Base-by-base conservation (phyloP, 2,113 vertebrate genomes). In the Osmerus mordax region DNA sequence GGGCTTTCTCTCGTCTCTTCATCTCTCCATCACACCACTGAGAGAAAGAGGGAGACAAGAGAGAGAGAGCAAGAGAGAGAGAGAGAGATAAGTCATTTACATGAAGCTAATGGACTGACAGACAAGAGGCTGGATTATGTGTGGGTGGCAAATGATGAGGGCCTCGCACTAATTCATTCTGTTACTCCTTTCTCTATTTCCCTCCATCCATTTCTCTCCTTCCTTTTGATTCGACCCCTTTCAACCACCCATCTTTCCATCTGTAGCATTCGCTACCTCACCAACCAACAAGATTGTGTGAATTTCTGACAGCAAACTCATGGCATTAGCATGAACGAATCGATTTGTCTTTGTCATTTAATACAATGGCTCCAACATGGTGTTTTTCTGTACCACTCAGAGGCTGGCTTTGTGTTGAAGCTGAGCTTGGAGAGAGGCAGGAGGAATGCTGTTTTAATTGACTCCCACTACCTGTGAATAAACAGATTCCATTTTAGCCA, bases 41-140 rank as follows among this genome's bases (percentile, higher is more conserved):
- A 47, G 41, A 47, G 41, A 47, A 47, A 47, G 41, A 47, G 41
- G 9, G 41, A 47, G 9, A 47, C 41, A 7, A 47, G 87, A 84
- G 76, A 81, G 85, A 89, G 32, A 32, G 29, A 32, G 29, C 3
- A 3, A 32, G 29, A 32, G 29, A 32, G 29, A 32, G 29, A 88
- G 74, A 76, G 81, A 79, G 90, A 88, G 84, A 85, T 87, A 80
- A 85, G 85, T 88, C 88, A 91, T 90, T 90, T 89, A 87, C 87
- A 90, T 90, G 83, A 87, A 91, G 85, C 87, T 87, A 91, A 89
- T 89, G 83, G 83, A 88, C 77, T 86, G 87, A 87, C 85, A 76
- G 88, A 87, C 84, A 90, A 90, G 86, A 87, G 86, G 87, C 84
- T 87, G 81, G 82, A 90, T 87, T 84, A 77, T 84, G 87, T 81